phyloP scores from a whole-genome alignment of 2,888 invertebrate species.

The Ariolimax columbianus region DNA sequence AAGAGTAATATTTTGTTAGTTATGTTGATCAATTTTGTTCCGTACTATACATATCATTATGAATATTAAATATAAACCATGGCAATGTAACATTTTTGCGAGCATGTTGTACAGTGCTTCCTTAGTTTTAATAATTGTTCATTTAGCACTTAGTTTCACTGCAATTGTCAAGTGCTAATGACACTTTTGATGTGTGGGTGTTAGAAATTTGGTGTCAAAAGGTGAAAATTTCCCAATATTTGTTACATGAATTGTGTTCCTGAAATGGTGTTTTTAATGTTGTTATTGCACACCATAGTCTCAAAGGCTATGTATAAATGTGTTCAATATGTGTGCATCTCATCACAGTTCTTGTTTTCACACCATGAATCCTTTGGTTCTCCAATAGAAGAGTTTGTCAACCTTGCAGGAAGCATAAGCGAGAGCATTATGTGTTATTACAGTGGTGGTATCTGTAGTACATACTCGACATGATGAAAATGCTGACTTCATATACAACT shows the following conservation, averaged over 20 bases:
- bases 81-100: neutral
- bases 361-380: too few species aligned
- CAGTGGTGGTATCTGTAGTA: too few species aligned
- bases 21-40: neutral
- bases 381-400: too few species aligned
- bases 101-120: conserved; percentile 4
- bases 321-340: too few species aligned
- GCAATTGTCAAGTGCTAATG: neutral
- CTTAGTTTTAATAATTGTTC: neutral
- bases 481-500: too few species aligned
- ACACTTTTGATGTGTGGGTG: neutral
- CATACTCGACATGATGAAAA: too few species aligned
- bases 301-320: too few species aligned
- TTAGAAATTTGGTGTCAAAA: neutral
- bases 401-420: too few species aligned
- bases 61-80: neutral
- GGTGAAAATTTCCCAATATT: neutral
- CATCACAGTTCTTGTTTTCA: too few species aligned
- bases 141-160: neutral
- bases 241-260: neutral
- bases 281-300: too few species aligned
- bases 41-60: conserved; percentile 2
- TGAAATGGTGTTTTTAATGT: too few species aligned
- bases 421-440: too few species aligned
- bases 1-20: neutral